Conservation (phyloP, 2,113 vertebrate genomes). For the Philantomba maxwellii region DNA sequence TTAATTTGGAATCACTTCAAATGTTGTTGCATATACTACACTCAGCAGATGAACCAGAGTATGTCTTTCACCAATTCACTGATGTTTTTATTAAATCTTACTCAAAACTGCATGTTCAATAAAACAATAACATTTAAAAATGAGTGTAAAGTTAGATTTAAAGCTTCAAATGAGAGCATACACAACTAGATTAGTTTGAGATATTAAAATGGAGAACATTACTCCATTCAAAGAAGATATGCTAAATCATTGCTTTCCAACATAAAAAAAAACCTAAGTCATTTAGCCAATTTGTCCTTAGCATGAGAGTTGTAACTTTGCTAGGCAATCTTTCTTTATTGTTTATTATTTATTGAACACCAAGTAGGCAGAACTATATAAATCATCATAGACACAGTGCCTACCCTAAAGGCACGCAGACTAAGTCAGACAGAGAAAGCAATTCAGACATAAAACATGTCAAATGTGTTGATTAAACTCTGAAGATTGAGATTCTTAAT, state of each 20-base stretch:
- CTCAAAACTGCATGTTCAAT: background rate
- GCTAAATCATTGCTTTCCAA: slow-evolving; percentile 16
- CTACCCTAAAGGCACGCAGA: slow-evolving; percentile 1
- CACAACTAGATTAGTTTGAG: background rate
- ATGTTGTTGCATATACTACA: background rate
- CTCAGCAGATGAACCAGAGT: background rate
- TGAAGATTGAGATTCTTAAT: slow-evolving; percentile 30
- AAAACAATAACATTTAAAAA: background rate
- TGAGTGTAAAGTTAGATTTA: background rate
- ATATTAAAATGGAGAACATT: slow-evolving; percentile 30
- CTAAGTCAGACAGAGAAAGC: slow-evolving; percentile 34
- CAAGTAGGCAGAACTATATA: slow-evolving; percentile 7
- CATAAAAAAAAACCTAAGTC: slow-evolving; percentile 33
- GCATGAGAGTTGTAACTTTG: slow-evolving; percentile 15
- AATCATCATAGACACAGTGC: slow-evolving; percentile 24
- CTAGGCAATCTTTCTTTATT: slow-evolving; percentile 12
- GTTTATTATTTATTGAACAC: slow-evolving; percentile 62
- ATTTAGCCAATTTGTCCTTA: slow-evolving; percentile 30
- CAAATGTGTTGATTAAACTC: slow-evolving; percentile 51
- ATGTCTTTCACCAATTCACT: background rate
- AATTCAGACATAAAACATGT: slow-evolving; percentile 45
- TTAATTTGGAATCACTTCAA: background rate
- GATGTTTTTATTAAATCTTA: background rate
- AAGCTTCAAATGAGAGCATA: background rate
- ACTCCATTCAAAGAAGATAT: background rate